Evolutionary conservation across 2,113 vertebrate species (phyloP).

Genomic region (Excalfactoria chinensis): DNA sequence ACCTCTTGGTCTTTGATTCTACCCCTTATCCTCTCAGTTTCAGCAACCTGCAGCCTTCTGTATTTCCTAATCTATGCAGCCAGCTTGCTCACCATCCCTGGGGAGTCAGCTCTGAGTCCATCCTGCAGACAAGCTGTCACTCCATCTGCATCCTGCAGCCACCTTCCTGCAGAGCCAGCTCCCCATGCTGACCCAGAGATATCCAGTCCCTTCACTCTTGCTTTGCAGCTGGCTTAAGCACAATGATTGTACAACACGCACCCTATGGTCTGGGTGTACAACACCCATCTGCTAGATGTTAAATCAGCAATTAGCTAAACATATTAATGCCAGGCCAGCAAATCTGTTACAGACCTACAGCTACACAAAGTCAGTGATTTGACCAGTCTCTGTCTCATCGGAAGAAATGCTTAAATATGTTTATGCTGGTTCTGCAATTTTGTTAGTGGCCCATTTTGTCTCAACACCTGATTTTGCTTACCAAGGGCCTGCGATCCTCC

Average conservation of each 20-base stretch:
- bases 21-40: background rate
- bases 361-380: background rate
- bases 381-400: background rate
- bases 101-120: background rate
- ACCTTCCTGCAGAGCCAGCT: background rate
- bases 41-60: background rate
- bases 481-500: background rate
- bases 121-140: background rate
- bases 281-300: background rate
- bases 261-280: background rate
- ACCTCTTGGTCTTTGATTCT: background rate
- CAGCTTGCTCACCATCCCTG: background rate
- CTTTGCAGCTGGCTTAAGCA: background rate
- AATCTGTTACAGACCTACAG: background rate
- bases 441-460: background rate
- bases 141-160: background rate
- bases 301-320: slow-evolving; percentile 18
- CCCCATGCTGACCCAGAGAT: background rate
- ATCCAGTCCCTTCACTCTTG: fast-evolving
- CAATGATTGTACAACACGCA: background rate
- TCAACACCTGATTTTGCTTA: background rate
- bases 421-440: background rate
- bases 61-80: background rate
- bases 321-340: background rate
- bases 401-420: background rate